Base-by-base conservation (phyloP, 2,888 invertebrate genomes). In the Apodemia hepburni region DNA sequence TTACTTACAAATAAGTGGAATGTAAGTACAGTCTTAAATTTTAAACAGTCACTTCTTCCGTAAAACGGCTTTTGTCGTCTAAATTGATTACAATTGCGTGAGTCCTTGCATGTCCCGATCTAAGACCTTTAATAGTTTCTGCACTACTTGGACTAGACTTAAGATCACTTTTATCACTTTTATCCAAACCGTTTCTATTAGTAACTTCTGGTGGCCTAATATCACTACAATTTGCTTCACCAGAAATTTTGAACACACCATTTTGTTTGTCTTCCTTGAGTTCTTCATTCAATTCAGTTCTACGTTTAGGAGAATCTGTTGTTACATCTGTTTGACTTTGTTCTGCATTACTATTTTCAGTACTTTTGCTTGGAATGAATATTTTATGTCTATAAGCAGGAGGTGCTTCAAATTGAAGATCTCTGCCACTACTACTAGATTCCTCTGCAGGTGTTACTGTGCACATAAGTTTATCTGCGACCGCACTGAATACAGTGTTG, bases 41-140 rank as follows among this genome's bases (percentile, higher is more conserved):
- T 66, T 63, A 65, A 47, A 96, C 96, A 60, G 96, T 96, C 68
- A 96, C 95, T 82, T 96, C 96, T 82, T 96, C 96, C 58, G 96
- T 96, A 82, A 96, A 96, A 73, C 95, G 92, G 81, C 94, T 95
- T 76, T 96, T 96, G 83, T 96, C 96, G 77, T 96, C 96, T 73
- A 96, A 86, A 82, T 96, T 96, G 70, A 96, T 95, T 71, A 96
- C 94, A 75, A 96, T 95, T n/a, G 95, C 94, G 74, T 95, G 95
- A 67, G 95, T 95, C 75, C 94, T 92, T 15, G 95, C 94, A 73
- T 95, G 95, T 0, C 95, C 95, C 9, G 95, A 95, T 57, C 86
- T 76, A 0, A 90, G 85, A 64, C 85, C 87, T 67, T 77, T 80
- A 11, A 86, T 78, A 29, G 87, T 84, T 62, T 86, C 90, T 33